phyloP scores from a whole-genome alignment of 2,113 vertebrate genomes.

The Ramphastos sulfuratus region DNA sequence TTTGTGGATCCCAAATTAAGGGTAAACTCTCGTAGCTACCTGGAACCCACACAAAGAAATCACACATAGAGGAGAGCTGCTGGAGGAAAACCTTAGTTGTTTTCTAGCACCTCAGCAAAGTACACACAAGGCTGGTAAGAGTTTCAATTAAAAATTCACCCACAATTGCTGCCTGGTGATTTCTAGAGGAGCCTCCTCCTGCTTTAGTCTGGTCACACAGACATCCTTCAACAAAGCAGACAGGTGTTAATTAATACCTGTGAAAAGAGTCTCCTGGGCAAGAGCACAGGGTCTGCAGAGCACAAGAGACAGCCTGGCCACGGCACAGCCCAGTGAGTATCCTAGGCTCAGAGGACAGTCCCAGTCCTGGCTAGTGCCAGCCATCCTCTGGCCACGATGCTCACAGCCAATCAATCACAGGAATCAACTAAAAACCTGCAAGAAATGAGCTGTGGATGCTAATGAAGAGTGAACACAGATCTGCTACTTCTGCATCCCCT shows the following conservation, averaged over 20 bases:
- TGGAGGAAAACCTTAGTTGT: not conserved
- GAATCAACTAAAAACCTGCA: not conserved
- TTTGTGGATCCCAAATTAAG: not conserved
- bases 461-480: not conserved
- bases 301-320: not conserved
- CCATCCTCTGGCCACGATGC: not conserved
- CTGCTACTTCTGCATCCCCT: too few relatives aligned
- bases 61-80: not conserved
- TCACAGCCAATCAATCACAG: not conserved
- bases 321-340: not conserved
- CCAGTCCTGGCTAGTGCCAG: not conserved
- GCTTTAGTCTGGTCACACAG: not conserved
- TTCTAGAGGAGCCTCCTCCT: not conserved
- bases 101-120: not conserved
- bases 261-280: not conserved
- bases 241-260: not conserved
- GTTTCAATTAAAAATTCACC: not conserved
- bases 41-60: not conserved
- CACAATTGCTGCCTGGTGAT: not conserved
- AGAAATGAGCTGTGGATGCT: not conserved
- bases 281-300: not conserved
- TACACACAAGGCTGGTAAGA: not conserved
- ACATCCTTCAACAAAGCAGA: not conserved
- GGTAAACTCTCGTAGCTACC: not conserved
- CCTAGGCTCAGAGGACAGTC: not conserved